Evolutionary conservation across 2,888 invertebrate species (phyloP).

Genomic region (Teleogryllus oceanicus): DNA sequence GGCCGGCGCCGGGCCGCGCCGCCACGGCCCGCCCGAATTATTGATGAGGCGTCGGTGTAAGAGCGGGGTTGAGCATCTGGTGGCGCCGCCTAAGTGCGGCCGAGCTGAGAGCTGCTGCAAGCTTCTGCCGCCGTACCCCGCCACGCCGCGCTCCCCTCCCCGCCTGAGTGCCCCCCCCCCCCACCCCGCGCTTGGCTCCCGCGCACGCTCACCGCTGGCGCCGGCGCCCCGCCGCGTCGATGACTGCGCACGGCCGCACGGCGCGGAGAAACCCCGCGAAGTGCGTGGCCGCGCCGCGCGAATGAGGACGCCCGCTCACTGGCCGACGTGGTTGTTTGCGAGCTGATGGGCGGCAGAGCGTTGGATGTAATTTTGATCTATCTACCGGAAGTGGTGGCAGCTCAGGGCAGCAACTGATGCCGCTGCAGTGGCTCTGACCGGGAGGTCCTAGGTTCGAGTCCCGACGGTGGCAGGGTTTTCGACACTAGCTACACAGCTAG

Average conservation of each 20-base stretch:
- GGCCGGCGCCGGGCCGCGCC: not conserved
- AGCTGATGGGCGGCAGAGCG: too few relatives aligned
- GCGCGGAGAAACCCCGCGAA: not conserved
- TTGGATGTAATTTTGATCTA: too few relatives aligned
- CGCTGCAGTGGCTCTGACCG: too few relatives aligned
- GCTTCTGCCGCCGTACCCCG: not conserved
- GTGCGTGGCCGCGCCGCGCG: too few relatives aligned
- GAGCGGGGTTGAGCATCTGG: constrained; percentile 8
- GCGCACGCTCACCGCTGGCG: not conserved
- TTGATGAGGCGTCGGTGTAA: constrained; percentile 1
- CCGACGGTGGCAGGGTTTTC: too few relatives aligned
- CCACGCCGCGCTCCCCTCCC: not conserved
- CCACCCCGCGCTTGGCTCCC: not conserved
- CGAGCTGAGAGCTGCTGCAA: not conserved
- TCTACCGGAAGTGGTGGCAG: too few relatives aligned
- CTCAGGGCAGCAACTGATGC: too few relatives aligned
- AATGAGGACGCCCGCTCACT: too few relatives aligned
- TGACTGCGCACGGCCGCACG: not conserved
- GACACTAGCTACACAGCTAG: too few relatives aligned
- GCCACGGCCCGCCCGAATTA: not conserved
- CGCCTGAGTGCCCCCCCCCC: not conserved
- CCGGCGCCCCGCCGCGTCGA: not conserved
- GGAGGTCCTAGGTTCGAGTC: too few relatives aligned
- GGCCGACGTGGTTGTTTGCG: too few relatives aligned
- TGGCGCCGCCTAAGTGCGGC: constrained; percentile 8